Conservation (phyloP, 2,797 vertebrate genomes). For the Trichosurus vulpecula region DNA sequence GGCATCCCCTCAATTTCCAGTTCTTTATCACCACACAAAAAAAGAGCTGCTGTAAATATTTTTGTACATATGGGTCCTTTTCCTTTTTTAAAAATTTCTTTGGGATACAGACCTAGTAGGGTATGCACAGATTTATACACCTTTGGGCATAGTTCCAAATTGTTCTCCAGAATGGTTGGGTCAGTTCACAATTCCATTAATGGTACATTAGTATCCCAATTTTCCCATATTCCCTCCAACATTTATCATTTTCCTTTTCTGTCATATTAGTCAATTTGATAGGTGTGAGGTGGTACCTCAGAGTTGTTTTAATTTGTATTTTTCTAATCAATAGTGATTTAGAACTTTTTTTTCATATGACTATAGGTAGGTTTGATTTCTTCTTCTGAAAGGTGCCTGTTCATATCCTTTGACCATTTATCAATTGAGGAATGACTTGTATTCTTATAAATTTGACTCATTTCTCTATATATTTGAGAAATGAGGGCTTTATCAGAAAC, state of each 20-base stretch:
- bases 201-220: neutral
- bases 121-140: neutral
- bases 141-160: neutral
- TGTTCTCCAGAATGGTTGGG: neutral
- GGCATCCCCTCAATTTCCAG: neutral
- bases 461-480: neutral
- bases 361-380: neutral
- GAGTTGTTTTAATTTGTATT: neutral
- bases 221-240: constrained; percentile 2
- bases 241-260: neutral
- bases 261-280: neutral
- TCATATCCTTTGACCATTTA: neutral
- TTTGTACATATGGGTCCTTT: constrained; percentile 4
- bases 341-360: neutral
- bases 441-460: neutral
- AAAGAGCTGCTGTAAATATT: constrained; percentile 15
- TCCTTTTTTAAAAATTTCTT: neutral
- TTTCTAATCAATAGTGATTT: neutral
- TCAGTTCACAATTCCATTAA: neutral
- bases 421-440: neutral
- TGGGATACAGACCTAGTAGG: constrained; percentile 21
- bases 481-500: neutral
- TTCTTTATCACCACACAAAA: constrained; percentile 32
- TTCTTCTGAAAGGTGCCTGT: neutral
- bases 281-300: neutral